A percentile compares a stretch with the other conserved stretches of the same genome.
phyloP scores from a whole-genome alignment of 2,888 invertebrate genomes.

The Orgyia antiqua region DNA sequence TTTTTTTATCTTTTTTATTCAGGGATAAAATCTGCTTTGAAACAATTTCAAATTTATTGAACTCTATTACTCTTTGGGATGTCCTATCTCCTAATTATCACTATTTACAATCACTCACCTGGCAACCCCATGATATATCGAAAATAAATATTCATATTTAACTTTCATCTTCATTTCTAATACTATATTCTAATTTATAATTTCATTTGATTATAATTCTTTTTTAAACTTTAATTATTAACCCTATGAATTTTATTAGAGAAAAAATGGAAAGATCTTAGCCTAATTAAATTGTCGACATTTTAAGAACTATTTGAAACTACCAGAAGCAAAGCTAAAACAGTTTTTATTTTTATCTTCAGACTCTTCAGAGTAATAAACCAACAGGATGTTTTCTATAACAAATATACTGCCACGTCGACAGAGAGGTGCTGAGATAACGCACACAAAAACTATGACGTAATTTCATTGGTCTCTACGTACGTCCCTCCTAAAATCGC shows the following conservation, averaged over 20 bases:
- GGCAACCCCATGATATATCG: constrained; percentile 41
- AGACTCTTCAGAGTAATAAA: too few relatives aligned
- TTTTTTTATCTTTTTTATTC: constrained; percentile 55
- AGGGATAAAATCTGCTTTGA: constrained; percentile 62
- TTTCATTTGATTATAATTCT: constrained; percentile 42
- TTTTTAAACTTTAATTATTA: constrained; percentile 20
- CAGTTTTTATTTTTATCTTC: too few relatives aligned
- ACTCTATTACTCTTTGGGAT: constrained; percentile 25
- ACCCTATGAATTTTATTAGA: constrained; percentile 28
- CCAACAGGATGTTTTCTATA: too few relatives aligned
- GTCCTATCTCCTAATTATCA: constrained; percentile 25
- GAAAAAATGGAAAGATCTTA: constrained; percentile 35
- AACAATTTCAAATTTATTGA: constrained; percentile 43
- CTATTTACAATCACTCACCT: constrained; percentile 31
- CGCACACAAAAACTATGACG: too few relatives aligned
- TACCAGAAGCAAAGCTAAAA: constrained; percentile 24
- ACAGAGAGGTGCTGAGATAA: too few relatives aligned
- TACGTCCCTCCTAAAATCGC: too few relatives aligned
- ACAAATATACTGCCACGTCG: too few relatives aligned
- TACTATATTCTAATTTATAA: constrained; percentile 44
- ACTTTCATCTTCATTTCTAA: constrained; percentile 36
- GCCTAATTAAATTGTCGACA: constrained; percentile 26
- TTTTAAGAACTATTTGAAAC: constrained; percentile 22
- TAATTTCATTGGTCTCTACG: too few relatives aligned
- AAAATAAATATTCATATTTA: constrained; percentile 55